Evolutionary conservation across 2,113 vertebrate genomes (phyloP).

Genomic region (Rana temporaria): DNA sequence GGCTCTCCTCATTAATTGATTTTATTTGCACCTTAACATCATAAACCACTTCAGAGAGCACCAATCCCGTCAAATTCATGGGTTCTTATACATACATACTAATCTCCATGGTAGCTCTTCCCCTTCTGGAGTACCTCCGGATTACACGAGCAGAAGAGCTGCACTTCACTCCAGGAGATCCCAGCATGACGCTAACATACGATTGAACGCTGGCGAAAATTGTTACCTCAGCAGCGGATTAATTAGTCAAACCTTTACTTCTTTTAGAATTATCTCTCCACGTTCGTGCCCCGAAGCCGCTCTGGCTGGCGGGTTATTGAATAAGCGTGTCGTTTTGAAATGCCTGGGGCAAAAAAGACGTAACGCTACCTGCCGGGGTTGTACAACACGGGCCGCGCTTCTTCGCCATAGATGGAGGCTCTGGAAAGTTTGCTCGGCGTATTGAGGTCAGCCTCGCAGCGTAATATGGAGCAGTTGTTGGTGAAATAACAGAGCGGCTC

Average conservation of each 20-base stretch:
- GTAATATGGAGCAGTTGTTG: slow-evolving; percentile 28
- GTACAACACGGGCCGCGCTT: slow-evolving; percentile 57
- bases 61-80: not conserved
- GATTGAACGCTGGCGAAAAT: slow-evolving; percentile 65
- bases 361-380: slow-evolving; percentile 63
- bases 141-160: not conserved
- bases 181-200: slow-evolving; percentile 58
- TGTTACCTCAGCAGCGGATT: slow-evolving; percentile 57
- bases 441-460: slow-evolving; percentile 40
- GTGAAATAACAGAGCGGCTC: not conserved
- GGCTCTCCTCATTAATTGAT: no score
- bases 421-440: slow-evolving; percentile 23
- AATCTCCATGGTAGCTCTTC: no score
- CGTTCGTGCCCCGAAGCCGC: slow-evolving; percentile 66
- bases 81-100: not conserved
- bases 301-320: slow-evolving; percentile 69
- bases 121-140: not conserved
- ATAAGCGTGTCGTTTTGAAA: slow-evolving; percentile 71
- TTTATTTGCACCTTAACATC: no score
- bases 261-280: slow-evolving; percentile 66
- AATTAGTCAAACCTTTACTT: slow-evolving; percentile 69
- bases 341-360: slow-evolving; percentile 62
- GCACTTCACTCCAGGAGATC: slow-evolving; percentile 17
- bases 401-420: slow-evolving; percentile 55
- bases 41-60: not conserved